Evolutionary conservation across 2,797 vertebrate genomes (phyloP), one percentile per base, ranked within the genome.

Genomic region (Sebastiscus albofasciatus): DNA sequence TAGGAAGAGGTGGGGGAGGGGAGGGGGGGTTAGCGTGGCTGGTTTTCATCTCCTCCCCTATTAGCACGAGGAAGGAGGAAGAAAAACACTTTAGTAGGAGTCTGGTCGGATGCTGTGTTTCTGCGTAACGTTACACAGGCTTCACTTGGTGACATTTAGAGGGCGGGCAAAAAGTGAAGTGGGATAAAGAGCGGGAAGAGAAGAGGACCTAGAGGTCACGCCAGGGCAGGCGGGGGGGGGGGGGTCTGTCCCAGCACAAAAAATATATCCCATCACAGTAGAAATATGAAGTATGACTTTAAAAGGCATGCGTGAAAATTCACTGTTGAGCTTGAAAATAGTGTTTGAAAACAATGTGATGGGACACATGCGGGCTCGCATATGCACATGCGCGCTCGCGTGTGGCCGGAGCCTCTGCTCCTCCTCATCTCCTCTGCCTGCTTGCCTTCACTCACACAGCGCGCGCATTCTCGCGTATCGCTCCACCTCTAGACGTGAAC

Each of bases 21-120:
- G 10, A 34, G 72, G n/a, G 12, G 60, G 77, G 22, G 39, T 72
- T 73, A 68, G 62, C 36, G 8, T 2, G n/a, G 31, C 72, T 73
- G 69, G 58, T 65, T 84, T 88, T 85, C n/a, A 81, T 84, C 76
- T 74, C 29, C 36, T 27, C 10, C 39, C 46, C 29, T 24, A 81
- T 86, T 67, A 83, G 60, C 68, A 61, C 59, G 39, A 81, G 62
- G 74, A 77, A 33, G 69, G 42, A 75, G 60, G 80, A 67, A 59
- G 73, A 55, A 62, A 42, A 55, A 54, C 60, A 59, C 59, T 59
- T 3, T 13, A 64, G 62, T 49, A 12, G 27, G n/a, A 52, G 8
- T 64, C 9, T 4, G 33, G 33, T 66, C 9, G 46, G 54, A 68
- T 29, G 54, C 54, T 52, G 68, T 10, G 22, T 65, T 36, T 72